Conservation (phyloP, 2,113 vertebrate genomes). For the Centropus bengalensis region DNA sequence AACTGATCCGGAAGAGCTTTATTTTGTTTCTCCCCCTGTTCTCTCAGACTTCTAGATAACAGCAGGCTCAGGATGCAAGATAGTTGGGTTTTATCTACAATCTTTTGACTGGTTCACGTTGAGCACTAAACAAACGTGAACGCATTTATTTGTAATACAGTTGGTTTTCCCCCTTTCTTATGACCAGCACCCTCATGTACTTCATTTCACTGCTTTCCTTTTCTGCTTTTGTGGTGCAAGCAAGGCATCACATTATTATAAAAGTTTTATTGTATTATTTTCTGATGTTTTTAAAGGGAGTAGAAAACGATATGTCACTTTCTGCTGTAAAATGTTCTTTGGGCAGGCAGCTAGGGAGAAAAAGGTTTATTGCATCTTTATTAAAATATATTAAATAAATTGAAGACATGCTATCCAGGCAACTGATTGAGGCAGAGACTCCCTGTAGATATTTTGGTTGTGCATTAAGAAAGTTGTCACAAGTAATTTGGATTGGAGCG, state of each 20-base stretch:
- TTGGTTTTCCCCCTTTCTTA: background rate
- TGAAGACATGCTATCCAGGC: conserved; percentile 29
- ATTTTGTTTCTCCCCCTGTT: background rate
- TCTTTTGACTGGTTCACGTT: background rate
- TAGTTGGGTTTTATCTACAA: background rate
- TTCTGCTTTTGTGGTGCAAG: background rate
- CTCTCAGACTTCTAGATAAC: background rate
- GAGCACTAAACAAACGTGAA: background rate
- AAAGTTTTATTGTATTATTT: background rate
- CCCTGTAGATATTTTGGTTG: conserved; percentile 69
- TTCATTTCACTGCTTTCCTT: background rate
- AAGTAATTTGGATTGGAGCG: conserved; percentile 75
- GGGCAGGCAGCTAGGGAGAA: background rate
- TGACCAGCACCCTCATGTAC: background rate
- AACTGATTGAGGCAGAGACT: conserved; percentile 46
- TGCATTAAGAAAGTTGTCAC: conserved; percentile 83
- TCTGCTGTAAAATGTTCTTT: conserved; percentile 34
- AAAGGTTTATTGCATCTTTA: conserved; percentile 64
- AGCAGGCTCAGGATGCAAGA: background rate
- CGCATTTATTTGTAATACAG: background rate
- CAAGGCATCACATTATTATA: background rate
- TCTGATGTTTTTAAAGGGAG: background rate
- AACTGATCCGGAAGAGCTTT: background rate
- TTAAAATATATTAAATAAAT: conserved; percentile 71
- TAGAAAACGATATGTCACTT: conserved; percentile 60